Evolutionary conservation across 2,888 invertebrate genomes (phyloP), one percentile per base, ranked within the genome.

Genomic region (Drosophila siamana): DNA sequence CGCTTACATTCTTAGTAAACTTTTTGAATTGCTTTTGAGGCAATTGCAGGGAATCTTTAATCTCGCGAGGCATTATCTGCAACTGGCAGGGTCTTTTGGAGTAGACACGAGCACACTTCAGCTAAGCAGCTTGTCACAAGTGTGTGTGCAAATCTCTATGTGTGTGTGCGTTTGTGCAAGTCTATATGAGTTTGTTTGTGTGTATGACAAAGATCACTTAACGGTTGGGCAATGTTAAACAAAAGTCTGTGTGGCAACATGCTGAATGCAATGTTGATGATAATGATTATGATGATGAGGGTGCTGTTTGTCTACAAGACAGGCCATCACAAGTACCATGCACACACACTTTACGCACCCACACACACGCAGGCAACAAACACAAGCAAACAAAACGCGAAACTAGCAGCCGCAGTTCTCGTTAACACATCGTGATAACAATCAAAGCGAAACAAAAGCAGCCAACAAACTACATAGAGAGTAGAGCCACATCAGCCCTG

Each of bases 381-480:
- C 50, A 40, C 61, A 66, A 73, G 51, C 61, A 78, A 76, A 70
- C 78, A 76, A 54, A 71, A 57, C 74, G 78, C 68, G 78, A 74
- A 78, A 76, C 76, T 78, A 69, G 70, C 74, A 59, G 65, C 56
- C 68, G 56, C 68, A 65, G 60, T 67, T 78, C 69, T 70, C 76
- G 74, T 71, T 75, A 80, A 67, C 80, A 76, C 77, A 69, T 69
- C 46, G 72, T 78, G 82, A 85, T 85, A 85, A 73, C 78, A 82
- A 82, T 82, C 83, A 77, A 69, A 71, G 64, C 66, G 72, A 69
- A 79, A 84, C 81, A 82, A 84, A 81, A 81, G 81, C 79, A 69
- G 47, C 74, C 74, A 64, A 57, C 43, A 44, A 43, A 33, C 22
- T 22, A 7, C 26, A 3, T 19, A 56, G 41, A 57, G 40, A 28